Evolutionary conservation across 2,113 vertebrate genomes (phyloP), one percentile per base, ranked within the genome.

Genomic region (Odontesthes bonariensis): DNA sequence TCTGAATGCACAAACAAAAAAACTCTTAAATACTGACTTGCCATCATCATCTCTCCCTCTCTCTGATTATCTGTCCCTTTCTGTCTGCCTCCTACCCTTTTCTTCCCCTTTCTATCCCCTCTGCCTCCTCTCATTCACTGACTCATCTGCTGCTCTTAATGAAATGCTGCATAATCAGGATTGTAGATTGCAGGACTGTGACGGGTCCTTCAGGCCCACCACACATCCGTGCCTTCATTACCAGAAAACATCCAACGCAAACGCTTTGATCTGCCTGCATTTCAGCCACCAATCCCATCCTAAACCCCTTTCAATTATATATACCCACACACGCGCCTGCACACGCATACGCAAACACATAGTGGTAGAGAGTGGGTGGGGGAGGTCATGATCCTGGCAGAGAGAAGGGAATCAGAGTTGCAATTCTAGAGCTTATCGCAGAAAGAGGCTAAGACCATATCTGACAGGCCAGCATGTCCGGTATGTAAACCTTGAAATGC

Each of bases 361-460:
- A 55, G 61, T 52, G 51, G 32, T 32, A 11, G 58, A 40, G 63
- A 38, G 63, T 58, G 69, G 77, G 69, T 57, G 67, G 64, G 63
- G 76, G 47, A 71, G 84, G 86, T 89, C 82, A 83, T 88, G 91
- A 91, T 89, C 78, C 75, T 86, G 71, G 87, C 85, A 89, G 79
- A 85, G 81, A 88, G 86, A 81, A 85, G 68, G 58, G 85, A 93
- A 88, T 91, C 89, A 86, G 83, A 84, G 81, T 86, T 89, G 82
- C 90, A 90, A 84, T 89, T 88, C 87, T 57, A 81, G 64, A 69
- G 90, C 91, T 94, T 94, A 94, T 88, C 70, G 10, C 44, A 0
- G 80, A 92, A 92, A 89, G 90, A 93, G 80, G 76, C 83, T 91
- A 92, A 92, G 86, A 89, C 87, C 90, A 88, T 87, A 91, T 92